These are phyloP conservation scores for Thereva nobilitata DNA, from an alignment of 2,888 invertebrate species.

Conservation along the genomic window DNA sequence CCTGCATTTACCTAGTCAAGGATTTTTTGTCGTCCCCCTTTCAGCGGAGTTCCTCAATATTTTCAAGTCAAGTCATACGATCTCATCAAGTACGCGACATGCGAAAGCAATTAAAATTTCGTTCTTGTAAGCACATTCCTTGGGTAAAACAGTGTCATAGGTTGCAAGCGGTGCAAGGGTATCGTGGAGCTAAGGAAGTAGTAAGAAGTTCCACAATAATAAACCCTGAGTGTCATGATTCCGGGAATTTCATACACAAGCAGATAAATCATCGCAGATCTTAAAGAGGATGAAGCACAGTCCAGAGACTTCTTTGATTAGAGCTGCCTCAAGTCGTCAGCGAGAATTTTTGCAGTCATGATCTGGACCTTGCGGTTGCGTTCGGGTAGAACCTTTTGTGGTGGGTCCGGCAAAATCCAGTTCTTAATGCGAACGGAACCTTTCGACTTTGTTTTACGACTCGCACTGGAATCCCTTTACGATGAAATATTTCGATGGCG, in stretches of 20 bases:
- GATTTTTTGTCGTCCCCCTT: not conserved
- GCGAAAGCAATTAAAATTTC: constrained; percentile 30
- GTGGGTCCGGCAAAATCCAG: no score
- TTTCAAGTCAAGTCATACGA: not conserved
- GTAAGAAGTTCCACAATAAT: constrained; percentile 20
- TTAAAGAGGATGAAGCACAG: not conserved
- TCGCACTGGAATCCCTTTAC: not conserved
- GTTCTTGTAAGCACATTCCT: constrained; percentile 9
- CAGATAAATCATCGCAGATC: not conserved
- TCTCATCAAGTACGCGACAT: not conserved
- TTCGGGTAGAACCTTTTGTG: no score
- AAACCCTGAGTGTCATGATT: constrained; percentile 11
- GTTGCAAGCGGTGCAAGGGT: not conserved
- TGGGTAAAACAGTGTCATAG: not conserved
- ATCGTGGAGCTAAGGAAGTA: not conserved
- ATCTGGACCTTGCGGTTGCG: no score
- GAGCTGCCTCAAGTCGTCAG: not conserved
- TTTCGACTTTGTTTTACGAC: no score
- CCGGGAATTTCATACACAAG: constrained; percentile 6
- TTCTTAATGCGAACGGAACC: no score
- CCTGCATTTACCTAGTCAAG: no score
- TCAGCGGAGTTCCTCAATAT: not conserved
- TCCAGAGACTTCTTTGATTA: not conserved
- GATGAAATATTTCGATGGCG: constrained; percentile 12
- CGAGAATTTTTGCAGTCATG: no score